Conservation (phyloP, 2,888 invertebrate species). For the Anorthoa munda region DNA sequence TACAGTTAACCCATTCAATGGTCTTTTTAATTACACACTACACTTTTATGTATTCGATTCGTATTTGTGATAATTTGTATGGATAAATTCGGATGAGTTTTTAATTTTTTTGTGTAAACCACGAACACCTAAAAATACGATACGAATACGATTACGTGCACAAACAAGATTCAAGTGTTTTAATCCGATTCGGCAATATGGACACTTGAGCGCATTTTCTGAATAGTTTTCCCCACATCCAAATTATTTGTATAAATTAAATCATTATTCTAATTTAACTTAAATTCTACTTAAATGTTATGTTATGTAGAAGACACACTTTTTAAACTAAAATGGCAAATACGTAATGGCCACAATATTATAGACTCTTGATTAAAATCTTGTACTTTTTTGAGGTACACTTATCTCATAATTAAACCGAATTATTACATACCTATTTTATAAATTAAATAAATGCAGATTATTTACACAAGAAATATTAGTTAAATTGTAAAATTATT, state of each 20-base stretch:
- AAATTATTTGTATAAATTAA: conserved; percentile 43
- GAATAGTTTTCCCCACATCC: not conserved
- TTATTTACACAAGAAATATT: conserved; percentile 53
- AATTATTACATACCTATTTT: conserved; percentile 15
- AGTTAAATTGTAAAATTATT: conserved; percentile 10
- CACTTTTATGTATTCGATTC: too few species aligned
- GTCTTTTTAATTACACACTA: too few species aligned
- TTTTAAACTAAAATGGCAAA: conserved; percentile 69
- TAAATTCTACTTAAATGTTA: conserved; percentile 27
- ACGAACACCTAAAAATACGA: too few species aligned
- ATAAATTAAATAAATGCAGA: conserved; percentile 47
- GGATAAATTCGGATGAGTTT: too few species aligned
- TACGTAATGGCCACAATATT: conserved; percentile 65
- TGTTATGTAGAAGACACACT: conserved; percentile 31
- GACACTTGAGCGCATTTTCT: too few species aligned
- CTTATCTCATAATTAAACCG: conserved; percentile 30
- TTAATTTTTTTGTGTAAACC: too few species aligned
- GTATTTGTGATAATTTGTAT: too few species aligned
- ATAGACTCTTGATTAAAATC: conserved; percentile 48
- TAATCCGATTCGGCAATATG: too few species aligned
- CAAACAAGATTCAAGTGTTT: too few species aligned
- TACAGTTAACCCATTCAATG: not conserved
- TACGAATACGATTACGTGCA: too few species aligned
- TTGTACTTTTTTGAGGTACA: conserved; percentile 47
- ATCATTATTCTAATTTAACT: conserved; percentile 37